These are phyloP conservation scores for Atethmia centrago DNA, from an alignment of 2,888 invertebrate species.

Conservation along the genomic window DNA sequence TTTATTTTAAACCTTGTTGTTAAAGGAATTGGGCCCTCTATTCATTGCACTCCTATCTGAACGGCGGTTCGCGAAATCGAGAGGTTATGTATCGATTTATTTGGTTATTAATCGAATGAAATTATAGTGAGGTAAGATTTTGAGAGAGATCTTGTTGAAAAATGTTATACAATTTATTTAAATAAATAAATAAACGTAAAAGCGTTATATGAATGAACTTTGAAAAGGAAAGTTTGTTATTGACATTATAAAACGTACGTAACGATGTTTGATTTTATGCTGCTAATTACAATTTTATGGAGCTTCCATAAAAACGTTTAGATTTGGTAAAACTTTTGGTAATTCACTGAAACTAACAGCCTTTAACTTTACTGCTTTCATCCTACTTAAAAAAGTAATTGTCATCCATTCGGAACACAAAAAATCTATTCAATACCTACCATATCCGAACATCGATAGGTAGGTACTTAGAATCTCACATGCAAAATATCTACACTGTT, in stretches of 20 bases:
- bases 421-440: slow-evolving; percentile 7
- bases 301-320: not conserved
- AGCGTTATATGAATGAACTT: slow-evolving; percentile 46
- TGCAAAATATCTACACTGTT: not conserved
- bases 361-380: slow-evolving; percentile 3
- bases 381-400: not conserved
- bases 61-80: slow-evolving; percentile 56
- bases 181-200: slow-evolving; percentile 27
- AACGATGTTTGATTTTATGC: slow-evolving; percentile 35
- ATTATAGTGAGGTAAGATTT: slow-evolving; percentile 42
- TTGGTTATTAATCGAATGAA: slow-evolving; percentile 60
- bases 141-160: slow-evolving; percentile 14
- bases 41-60: slow-evolving; percentile 19
- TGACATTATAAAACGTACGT: slow-evolving; percentile 25
- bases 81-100: slow-evolving; percentile 56
- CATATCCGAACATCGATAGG: not conserved
- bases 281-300: slow-evolving; percentile 34
- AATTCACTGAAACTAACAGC: not conserved
- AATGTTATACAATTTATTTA: slow-evolving; percentile 38
- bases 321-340: slow-evolving; percentile 8
- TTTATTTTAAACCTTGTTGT: slow-evolving; percentile 67
- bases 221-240: slow-evolving; percentile 55
- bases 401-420: not conserved
- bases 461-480: not conserved
- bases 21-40: slow-evolving; percentile 42